Evolutionary conservation across 2,113 vertebrate genomes (phyloP), one percentile per base, ranked within the genome.

Genomic region (Struthio camelus): DNA sequence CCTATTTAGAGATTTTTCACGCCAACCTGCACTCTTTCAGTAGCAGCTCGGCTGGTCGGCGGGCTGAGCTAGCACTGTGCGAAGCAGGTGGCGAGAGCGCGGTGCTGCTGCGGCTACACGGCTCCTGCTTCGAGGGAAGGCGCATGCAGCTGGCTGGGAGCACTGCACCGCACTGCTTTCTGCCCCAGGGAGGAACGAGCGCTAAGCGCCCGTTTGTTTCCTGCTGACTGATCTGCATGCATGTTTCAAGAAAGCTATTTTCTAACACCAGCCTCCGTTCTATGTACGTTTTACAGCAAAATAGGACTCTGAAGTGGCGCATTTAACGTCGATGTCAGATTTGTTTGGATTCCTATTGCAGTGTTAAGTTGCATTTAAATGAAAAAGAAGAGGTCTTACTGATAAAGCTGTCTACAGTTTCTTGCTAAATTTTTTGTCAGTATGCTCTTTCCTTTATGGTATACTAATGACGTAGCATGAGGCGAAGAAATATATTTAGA

Each of bases 41-140:
- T 71, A 90, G 42, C 15, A 42, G 27, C 36, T 62, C 50, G 46
- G 27, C 72, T 11, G 6, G 10, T 78, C 27, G 38, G 73, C 5
- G 2, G 11, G 61, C 25, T 34, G 24, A 51, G 56, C 11, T 62
- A 48, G 15, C 42, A 11, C 11, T 58, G 15, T 38, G 14, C 11
- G 30, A 4, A 58, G 8, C 7, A 51, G 54, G 32, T 7, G 40
- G 14, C 24, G 11, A 32, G 23, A 79, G 14, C 27, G 64, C 3
- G 1, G 38, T 0, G 0, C 11, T 53, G 2, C 0, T 13, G 51
- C 0, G 2, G 13, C 20, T 34, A 13, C 10, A 20, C 6, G 11
- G 27, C 14, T 64, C 40, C 17, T n/a, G 15, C 56, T 36, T 56
- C 10, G 23, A 44, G 64, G 36, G 7, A 15, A 15, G 25, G 18